Conservation (phyloP, 1,140 invertebrate species). For the Hestina assimilis region DNA sequence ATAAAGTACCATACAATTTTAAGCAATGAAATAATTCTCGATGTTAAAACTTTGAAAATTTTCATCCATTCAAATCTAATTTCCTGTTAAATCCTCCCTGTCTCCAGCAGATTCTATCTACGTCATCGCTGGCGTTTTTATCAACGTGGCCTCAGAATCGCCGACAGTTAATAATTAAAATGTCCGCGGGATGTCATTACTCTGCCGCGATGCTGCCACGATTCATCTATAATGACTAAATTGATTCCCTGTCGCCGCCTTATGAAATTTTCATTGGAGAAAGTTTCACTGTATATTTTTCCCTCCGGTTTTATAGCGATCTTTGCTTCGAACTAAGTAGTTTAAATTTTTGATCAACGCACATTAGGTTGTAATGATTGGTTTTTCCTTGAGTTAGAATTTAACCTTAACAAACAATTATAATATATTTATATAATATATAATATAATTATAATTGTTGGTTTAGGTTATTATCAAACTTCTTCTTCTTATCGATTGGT, state of each 20-base stretch:
- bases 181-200: slow-evolving; percentile 61
- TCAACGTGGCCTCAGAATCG: slow-evolving; percentile 45
- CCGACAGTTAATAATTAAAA: slow-evolving; percentile 75
- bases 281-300: slow-evolving; percentile 25
- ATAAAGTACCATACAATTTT: no score
- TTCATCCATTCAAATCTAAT: slow-evolving; percentile 48
- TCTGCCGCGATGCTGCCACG: slow-evolving; percentile 35
- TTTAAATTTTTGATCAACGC: background rate
- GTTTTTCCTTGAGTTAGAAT: no score
- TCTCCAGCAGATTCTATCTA: slow-evolving; percentile 60
- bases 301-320: background rate
- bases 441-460: no score
- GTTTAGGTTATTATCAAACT: no score
- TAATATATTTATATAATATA: no score
- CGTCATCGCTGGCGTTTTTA: slow-evolving; percentile 58
- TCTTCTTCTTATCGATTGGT: no score
- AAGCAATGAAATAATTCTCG: background rate
- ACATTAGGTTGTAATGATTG: no score
- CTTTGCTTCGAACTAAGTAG: background rate
- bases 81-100: slow-evolving; percentile 64
- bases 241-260: slow-evolving; percentile 55
- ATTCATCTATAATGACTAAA: slow-evolving; percentile 63
- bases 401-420: no score
- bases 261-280: slow-evolving; percentile 46
- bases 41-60: slow-evolving; percentile 6